Percentiles rank a stretch among this genome's conserved stretches.
phyloP scores from a whole-genome alignment of 2,113 vertebrate genomes.

The Boleophthalmus pectinirostris region DNA sequence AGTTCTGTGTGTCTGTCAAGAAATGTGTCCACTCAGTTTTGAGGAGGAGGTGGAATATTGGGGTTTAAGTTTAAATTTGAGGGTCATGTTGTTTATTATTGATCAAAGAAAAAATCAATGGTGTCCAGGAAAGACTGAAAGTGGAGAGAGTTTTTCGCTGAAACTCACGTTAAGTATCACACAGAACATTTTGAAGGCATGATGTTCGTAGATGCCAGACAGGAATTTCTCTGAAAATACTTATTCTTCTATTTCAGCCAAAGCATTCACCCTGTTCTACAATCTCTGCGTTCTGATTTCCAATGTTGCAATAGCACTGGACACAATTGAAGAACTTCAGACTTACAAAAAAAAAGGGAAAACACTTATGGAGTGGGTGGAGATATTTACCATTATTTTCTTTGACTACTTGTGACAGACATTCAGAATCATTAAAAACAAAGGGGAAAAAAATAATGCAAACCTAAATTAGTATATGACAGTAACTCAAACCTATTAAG shows the following conservation, averaged over 20 bases:
- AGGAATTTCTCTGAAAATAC: conserved; percentile 84
- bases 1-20: conserved; percentile 79
- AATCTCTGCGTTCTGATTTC: no score
- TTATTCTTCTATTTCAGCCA: conserved; percentile 70
- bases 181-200: conserved; percentile 74
- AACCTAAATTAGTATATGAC: no score
- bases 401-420: no score
- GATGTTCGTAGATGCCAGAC: conserved; percentile 70
- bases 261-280: no score
- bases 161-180: conserved; percentile 77
- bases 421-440: no score
- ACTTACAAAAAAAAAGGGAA: no score
- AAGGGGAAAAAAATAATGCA: no score
- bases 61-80: conserved; percentile 81
- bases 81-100: conserved; percentile 81
- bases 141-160: conserved; percentile 79
- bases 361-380: no score
- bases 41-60: conserved; percentile 85
- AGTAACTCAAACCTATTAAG: no score
- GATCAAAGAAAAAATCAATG: conserved; percentile 82
- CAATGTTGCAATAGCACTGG: no score
- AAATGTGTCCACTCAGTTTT: conserved; percentile 82
- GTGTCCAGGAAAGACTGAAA: conserved; percentile 81
- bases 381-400: no score
- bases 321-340: no score